Evolutionary conservation across 2,797 vertebrate genomes (phyloP).

Genomic region (Onychomys leucogaster): DNA sequence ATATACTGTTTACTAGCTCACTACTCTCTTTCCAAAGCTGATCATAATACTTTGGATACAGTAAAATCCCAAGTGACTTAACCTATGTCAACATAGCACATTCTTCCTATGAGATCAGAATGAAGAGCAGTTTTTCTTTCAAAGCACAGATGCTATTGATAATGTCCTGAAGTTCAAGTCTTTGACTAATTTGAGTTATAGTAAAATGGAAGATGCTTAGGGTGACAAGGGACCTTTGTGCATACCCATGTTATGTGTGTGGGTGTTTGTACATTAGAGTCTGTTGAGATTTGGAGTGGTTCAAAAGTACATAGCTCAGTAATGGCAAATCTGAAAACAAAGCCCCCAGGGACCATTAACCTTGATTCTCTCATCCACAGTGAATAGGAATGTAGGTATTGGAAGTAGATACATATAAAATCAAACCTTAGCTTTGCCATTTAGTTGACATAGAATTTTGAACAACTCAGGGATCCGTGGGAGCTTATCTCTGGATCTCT

Average conservation of each 20-base stretch:
- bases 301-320: not conserved
- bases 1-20: not conserved
- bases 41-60: not conserved
- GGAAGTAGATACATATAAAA: not conserved
- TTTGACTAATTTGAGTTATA: not conserved
- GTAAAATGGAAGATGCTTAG: not conserved
- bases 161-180: not conserved
- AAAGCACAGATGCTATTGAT: not conserved
- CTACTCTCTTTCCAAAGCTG: not conserved
- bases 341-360: not conserved
- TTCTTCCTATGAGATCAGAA: not conserved
- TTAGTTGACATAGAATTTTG: not conserved
- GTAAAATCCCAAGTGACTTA: not conserved
- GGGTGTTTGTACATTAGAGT: not conserved
- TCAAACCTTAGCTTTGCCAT: not conserved
- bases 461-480: not conserved
- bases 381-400: not conserved
- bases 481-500: not conserved
- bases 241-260: not conserved
- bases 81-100: not conserved
- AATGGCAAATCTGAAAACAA: not conserved
- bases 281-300: not conserved
- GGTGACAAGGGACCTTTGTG: not conserved
- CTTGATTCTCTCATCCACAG: not conserved
- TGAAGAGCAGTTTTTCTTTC: not conserved